Percentiles rank a stretch among this genome's conserved stretches.
phyloP scores from a whole-genome alignment of 2,797 vertebrate genomes.

The Notolabrus celidotus region DNA sequence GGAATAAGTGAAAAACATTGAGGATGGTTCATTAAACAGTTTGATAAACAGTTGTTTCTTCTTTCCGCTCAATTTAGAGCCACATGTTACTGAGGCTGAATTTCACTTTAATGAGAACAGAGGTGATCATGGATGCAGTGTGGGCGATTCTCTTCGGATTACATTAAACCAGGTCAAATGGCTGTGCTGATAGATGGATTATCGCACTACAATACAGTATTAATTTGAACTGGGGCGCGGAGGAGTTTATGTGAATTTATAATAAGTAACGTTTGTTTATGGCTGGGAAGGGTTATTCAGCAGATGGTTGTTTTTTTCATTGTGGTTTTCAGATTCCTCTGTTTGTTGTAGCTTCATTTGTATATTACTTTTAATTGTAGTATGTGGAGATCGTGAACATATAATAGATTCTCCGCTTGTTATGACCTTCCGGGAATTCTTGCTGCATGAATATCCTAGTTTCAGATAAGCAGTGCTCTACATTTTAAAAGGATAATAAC shows the following conservation, averaged over 20 bases:
- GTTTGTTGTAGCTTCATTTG: slow-evolving; percentile 42
- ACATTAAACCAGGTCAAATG: slow-evolving; percentile 77
- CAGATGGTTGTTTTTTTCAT: slow-evolving; percentile 60
- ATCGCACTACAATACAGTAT: slow-evolving; percentile 57
- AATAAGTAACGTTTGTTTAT: slow-evolving; percentile 66
- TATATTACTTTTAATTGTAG: slow-evolving; percentile 48
- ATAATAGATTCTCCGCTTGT: slow-evolving; percentile 42
- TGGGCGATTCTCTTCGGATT: slow-evolving; percentile 70
- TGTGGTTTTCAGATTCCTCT: slow-evolving; percentile 16
- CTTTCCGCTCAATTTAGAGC: slow-evolving; percentile 40
- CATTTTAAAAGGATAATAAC: slow-evolving; percentile 34
- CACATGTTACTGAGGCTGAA: slow-evolving; percentile 49
- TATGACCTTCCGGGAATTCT: slow-evolving; percentile 36
- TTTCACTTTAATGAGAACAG: slow-evolving; percentile 66
- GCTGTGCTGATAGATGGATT: slow-evolving; percentile 68
- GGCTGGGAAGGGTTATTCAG: slow-evolving; percentile 59
- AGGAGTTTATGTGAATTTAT: slow-evolving; percentile 63
- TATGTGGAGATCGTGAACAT: not conserved
- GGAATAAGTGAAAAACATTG: slow-evolving; percentile 4
- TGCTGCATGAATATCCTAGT: slow-evolving; percentile 21
- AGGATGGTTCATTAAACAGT: slow-evolving; percentile 35
- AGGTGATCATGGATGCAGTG: slow-evolving; percentile 57
- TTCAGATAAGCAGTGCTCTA: slow-evolving; percentile 15
- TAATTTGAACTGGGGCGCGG: slow-evolving; percentile 59
- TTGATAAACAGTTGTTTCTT: slow-evolving; percentile 44